Evolutionary conservation across 2,888 invertebrate genomes (phyloP), one percentile per base, ranked within the genome.

Genomic region (Xylocampa areola): DNA sequence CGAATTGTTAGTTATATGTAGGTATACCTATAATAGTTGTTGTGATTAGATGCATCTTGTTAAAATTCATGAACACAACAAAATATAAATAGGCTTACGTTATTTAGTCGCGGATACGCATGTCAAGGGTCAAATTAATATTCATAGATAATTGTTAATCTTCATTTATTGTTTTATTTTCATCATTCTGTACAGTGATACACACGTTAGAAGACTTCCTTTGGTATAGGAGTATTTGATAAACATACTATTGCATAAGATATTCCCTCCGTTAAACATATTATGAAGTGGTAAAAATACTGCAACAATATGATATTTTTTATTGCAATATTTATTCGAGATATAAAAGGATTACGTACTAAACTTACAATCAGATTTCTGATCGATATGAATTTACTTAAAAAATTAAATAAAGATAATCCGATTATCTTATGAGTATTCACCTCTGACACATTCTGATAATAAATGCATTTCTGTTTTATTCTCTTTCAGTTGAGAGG

Each of bases 361-460:
- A 36, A 32, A 50, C 32, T 48, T 32, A 66, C 21, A 45, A 66
- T 59, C 44, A 40, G 49, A 59, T 32, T 49, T 40, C 5, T 35
- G 17, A 10, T 35, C n/a, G 29, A 13, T 11, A 14, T 8, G 5
- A 32, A 17, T 49, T 6, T 29, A 30, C 19, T 44, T 14, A 44
- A 4, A 19, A n/a, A n/a, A n/a, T n/a, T n/a, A n/a, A 29, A 39
- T 11, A 13, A 25, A 37, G 27, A n/a, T 30, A 49, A 32, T 25
- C 40, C 14, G 16, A 49, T 27, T 37, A 21, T 30, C 19, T 4
- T 30, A 32, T 32, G 51, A 64, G 51, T 64, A 67, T 64, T 67
- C 27, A 37, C 19, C 16, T 35, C 33, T 40, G 17, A 40, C 17
- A 4, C n/a, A 21, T 39, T 47, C 32, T 16, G 39, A 37, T 53